These are phyloP conservation scores for Odontomachus brunneus DNA, from an alignment of 1,140 invertebrate genomes.

Conservation along the genomic window DNA sequence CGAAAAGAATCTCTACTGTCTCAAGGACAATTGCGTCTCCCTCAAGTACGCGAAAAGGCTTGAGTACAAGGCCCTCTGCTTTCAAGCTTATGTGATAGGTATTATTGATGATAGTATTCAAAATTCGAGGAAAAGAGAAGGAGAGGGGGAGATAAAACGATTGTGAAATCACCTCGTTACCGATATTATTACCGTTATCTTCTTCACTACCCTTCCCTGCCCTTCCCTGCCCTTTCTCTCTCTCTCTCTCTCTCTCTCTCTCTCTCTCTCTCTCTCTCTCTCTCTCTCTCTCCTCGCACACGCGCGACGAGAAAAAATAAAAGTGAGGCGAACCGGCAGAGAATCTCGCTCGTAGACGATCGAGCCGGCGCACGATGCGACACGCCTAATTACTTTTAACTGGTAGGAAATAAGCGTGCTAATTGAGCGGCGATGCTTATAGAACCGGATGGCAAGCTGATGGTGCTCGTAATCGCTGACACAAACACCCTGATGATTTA, in stretches of 20 bases:
- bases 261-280: not conserved
- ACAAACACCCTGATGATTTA: slow-evolving; percentile 91
- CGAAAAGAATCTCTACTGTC: slow-evolving; percentile 91
- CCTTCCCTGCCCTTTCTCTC: not conserved
- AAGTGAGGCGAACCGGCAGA: not conserved
- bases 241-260: not conserved
- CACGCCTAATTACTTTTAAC: slow-evolving; percentile 54
- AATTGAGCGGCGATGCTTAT: slow-evolving; percentile 57
- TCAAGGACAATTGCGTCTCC: slow-evolving; percentile 89
- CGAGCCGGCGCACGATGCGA: slow-evolving; percentile 9
- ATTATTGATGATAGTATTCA: slow-evolving; percentile 76
- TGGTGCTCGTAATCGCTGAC: slow-evolving; percentile 89
- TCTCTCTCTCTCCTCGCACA: slow-evolving; percentile 1
- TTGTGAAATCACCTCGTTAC: not conserved
- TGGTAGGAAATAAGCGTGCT: slow-evolving; percentile 30
- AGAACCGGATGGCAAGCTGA: slow-evolving; percentile 88
- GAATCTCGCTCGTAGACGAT: not conserved
- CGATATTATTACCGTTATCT: not conserved
- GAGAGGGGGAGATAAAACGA: not conserved
- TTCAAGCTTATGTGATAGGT: slow-evolving; percentile 90
- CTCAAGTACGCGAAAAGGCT: slow-evolving; percentile 93
- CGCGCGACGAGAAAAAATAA: not conserved
- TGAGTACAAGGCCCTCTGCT: slow-evolving; percentile 92
- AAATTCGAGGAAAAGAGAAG: slow-evolving; percentile 6
- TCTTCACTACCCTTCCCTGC: not conserved